Evolutionary conservation across 2,113 vertebrate species (phyloP).

Genomic region (Catharus minimus): DNA sequence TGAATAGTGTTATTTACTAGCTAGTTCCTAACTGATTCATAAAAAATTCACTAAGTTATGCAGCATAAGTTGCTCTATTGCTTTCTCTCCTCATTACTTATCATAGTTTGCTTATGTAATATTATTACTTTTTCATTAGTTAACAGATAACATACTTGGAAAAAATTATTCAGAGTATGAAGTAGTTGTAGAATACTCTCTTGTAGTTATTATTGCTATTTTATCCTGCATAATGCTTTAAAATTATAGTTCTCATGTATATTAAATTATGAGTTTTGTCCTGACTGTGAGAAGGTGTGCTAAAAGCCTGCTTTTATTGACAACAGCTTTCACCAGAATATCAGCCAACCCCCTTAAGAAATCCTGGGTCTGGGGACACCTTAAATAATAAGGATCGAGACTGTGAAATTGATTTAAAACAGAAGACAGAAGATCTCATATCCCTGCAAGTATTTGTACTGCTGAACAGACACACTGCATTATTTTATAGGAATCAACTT

Average conservation of each 20-base stretch:
- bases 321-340: neutral
- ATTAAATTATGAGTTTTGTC: neutral
- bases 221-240: neutral
- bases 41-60: neutral
- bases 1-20: neutral
- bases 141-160: neutral
- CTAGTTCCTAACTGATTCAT: neutral
- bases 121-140: neutral
- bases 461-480: neutral
- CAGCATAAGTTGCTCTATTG: neutral
- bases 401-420: constrained; percentile 30
- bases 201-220: neutral
- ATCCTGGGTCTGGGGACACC: neutral
- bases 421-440: neutral
- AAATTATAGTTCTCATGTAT: neutral
- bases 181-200: neutral
- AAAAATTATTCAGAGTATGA: neutral
- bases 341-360: neutral
- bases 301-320: neutral
- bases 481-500: neutral
- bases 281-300: neutral
- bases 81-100: neutral
- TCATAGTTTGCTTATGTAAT: neutral
- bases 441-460: neutral
- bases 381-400: neutral